A percentile compares a stretch with the other conserved stretches of the same genome.
phyloP scores from a whole-genome alignment of 2,888 invertebrate species.

The Adineta ricciae region DNA sequence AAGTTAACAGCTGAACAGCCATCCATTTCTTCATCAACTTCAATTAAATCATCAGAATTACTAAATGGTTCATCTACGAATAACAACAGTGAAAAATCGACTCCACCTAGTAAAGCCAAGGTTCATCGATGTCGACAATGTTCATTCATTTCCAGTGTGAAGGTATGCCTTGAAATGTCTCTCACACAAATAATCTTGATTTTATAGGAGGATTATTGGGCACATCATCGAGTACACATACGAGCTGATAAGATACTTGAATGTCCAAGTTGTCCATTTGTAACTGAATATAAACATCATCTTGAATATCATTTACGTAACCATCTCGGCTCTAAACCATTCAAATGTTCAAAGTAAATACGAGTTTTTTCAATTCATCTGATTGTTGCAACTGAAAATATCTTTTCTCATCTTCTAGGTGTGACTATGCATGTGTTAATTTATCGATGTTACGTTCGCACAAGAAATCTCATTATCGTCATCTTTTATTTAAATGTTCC shows the following conservation, averaged over 20 bases:
- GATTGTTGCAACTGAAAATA: not conserved
- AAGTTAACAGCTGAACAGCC: not conserved
- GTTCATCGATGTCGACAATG: slow-evolving; percentile 30
- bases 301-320: slow-evolving; percentile 89
- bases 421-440: slow-evolving; percentile 65
- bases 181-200: not conserved
- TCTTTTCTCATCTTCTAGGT: not conserved
- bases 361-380: not conserved
- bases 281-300: slow-evolving; percentile 96
- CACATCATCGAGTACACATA: slow-evolving; percentile 76
- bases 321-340: slow-evolving; percentile 87
- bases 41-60: not conserved
- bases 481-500: slow-evolving; percentile 29
- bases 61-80: not conserved
- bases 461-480: slow-evolving; percentile 69
- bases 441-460: slow-evolving; percentile 98
- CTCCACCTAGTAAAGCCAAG: not conserved
- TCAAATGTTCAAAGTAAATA: slow-evolving; percentile 66
- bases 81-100: slow-evolving; percentile 6
- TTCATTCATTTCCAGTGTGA: slow-evolving; percentile 8
- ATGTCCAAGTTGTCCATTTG: slow-evolving; percentile 86
- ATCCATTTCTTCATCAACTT: not conserved
- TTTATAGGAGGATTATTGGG: slow-evolving; percentile 70
- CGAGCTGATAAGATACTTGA: slow-evolving; percentile 78
- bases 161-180: not conserved